Conservation (phyloP, 2,888 invertebrate species). For the Siphonodentalium dalli region DNA sequence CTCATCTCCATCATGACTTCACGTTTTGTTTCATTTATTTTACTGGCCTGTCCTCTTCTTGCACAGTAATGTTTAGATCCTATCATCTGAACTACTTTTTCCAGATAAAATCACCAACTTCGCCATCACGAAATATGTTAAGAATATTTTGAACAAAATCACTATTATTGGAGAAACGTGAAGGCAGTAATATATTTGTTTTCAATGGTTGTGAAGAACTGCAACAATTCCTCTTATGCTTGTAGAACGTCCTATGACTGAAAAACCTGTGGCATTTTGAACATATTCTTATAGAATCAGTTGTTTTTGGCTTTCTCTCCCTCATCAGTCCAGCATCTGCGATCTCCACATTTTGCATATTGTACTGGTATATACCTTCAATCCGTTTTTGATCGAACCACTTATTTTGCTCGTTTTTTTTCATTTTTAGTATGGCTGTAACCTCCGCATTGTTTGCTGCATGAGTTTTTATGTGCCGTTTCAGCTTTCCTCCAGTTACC, state of each 20-base stretch:
- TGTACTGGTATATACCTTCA: too few species aligned
- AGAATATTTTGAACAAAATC: constrained; percentile 16
- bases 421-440: too few species aligned
- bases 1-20: constrained; percentile 2
- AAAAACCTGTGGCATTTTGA: constrained; percentile 15
- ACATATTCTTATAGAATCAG: constrained; percentile 19
- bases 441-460: too few species aligned
- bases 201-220: constrained; percentile 1
- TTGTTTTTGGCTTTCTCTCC: constrained; percentile 14
- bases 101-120: constrained; percentile 6
- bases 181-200: constrained; percentile 1
- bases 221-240: constrained; percentile 6
- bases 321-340: too few species aligned
- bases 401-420: too few species aligned
- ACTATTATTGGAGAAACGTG: constrained; percentile 13
- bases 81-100: constrained; percentile 1
- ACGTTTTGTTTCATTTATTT: constrained; percentile 12
- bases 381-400: too few species aligned
- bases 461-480: too few species aligned
- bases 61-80: constrained; percentile 12
- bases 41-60: constrained; percentile 10
- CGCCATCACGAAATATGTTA: constrained; percentile 11
- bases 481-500: too few species aligned
- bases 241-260: constrained; percentile 11
- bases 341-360: too few species aligned